Evolutionary conservation across 92 coral and sea anemone genomes (phyloP).

Genomic region (Zoanthus gigantus): DNA sequence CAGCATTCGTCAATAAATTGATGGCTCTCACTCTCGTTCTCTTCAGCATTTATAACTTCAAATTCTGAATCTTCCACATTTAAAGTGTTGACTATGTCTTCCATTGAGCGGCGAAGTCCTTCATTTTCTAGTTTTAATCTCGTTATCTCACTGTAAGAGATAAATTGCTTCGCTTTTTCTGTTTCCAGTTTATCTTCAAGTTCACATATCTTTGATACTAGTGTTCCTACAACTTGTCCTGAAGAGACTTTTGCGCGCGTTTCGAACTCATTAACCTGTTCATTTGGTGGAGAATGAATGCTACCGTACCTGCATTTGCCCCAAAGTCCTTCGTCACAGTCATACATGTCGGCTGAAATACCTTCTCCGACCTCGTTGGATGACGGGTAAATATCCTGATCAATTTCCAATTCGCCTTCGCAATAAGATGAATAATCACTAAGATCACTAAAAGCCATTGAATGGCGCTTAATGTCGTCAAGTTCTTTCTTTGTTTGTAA

Average conservation of each 20-base stretch:
- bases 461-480: slow-evolving; percentile 24
- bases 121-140: slow-evolving; percentile 40
- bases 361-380: slow-evolving; percentile 11
- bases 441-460: slow-evolving; percentile 28
- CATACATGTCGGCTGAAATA: slow-evolving; percentile 19
- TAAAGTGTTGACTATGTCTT: slow-evolving; percentile 36
- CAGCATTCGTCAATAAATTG: slow-evolving; percentile 37
- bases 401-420: slow-evolving; percentile 33
- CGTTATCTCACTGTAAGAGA: slow-evolving; percentile 21
- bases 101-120: slow-evolving; percentile 38
- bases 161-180: slow-evolving; percentile 17
- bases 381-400: slow-evolving; percentile 10
- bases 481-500: slow-evolving; percentile 42
- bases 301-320: slow-evolving; percentile 35
- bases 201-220: slow-evolving; percentile 40
- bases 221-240: slow-evolving; percentile 24
- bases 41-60: slow-evolving; percentile 13
- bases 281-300: slow-evolving; percentile 22
- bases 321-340: slow-evolving; percentile 37
- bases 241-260: background rate
- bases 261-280: background rate
- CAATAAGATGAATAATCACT: slow-evolving; percentile 42
- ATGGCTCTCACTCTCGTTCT: background rate
- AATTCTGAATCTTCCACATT: slow-evolving; percentile 22
- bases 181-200: slow-evolving; percentile 46